Evolutionary conservation across 2,888 invertebrate species (phyloP), one percentile per base, ranked within the genome.

Genomic region (Tetropium fuscum): DNA sequence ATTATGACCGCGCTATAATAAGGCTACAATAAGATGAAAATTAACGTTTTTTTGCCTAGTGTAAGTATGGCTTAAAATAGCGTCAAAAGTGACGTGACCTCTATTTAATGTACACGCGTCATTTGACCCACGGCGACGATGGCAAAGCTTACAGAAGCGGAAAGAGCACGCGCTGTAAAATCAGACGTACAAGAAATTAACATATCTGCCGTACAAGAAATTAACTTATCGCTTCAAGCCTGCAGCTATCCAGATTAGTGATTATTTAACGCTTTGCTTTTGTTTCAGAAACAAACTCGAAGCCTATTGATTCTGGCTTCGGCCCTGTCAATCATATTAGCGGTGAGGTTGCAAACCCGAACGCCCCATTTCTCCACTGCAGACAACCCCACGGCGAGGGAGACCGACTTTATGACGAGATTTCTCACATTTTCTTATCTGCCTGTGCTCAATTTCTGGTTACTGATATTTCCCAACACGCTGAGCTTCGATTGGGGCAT

Each of bases 401-500:
- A 93, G 70, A 88, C 91, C 41, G 91, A 90, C 51, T 80, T 91
- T 43, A 82, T 93, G 72, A 93, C 94, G 34, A 87, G 98, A 67
- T 85, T 93, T 57, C 87, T 96, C 75, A 98, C 98, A 48, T 98
- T 97, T 83, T 85, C 91, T 66, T 96, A 95, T 81, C 87, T 98
- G 71, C 97, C 98, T 32, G 91, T 92, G 38, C 91, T 95, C 78
- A 97, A 98, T 83, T 90, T 95, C 75, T 88, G 90, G 81, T 87
- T 98, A 75, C 85, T 98, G 60, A 80, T 97, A 32, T 94, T 90
- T 80, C 98, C 98, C 3, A 87, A 88, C 71, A 89, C 90, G 70
- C 85, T 98, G 53, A 97, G 97, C 81, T 98, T 97, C 83, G 98
- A 98, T 83, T 98, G 98, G 98, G 97, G 97, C 18, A 98, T 98